phyloP scores from a whole-genome alignment of 2,113 vertebrate genomes.

The Proteles cristata region DNA sequence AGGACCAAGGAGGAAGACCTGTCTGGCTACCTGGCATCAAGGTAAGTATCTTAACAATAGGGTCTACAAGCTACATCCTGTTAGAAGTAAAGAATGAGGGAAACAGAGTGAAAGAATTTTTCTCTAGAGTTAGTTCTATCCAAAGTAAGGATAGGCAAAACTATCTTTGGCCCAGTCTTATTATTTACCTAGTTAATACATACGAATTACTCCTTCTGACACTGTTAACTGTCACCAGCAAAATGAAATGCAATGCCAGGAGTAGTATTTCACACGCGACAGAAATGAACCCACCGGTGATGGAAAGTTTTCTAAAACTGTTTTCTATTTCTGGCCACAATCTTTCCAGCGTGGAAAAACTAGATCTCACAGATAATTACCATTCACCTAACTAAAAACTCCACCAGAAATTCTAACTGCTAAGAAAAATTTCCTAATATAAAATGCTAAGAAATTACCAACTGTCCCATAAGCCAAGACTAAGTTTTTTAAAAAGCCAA shows the following conservation, averaged over 20 bases:
- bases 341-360: conserved; percentile 21
- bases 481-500: background rate
- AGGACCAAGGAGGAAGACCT: background rate
- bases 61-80: background rate
- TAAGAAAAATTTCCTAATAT: conserved; percentile 36
- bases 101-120: background rate
- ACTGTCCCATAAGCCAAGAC: background rate
- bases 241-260: background rate
- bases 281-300: background rate
- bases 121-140: background rate
- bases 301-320: background rate
- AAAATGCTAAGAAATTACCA: conserved; percentile 32
- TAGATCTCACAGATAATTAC: background rate
- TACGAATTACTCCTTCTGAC: background rate
- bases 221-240: background rate
- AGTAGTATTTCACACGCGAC: background rate
- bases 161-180: background rate
- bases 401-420: background rate
- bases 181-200: background rate
- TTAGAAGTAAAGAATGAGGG: background rate
- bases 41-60: background rate
- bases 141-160: conserved; percentile 41
- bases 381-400: background rate
- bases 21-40: background rate
- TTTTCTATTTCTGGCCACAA: conserved; percentile 9